Conservation (phyloP, 2,113 vertebrate species). For the Gallinago jamesoni region DNA sequence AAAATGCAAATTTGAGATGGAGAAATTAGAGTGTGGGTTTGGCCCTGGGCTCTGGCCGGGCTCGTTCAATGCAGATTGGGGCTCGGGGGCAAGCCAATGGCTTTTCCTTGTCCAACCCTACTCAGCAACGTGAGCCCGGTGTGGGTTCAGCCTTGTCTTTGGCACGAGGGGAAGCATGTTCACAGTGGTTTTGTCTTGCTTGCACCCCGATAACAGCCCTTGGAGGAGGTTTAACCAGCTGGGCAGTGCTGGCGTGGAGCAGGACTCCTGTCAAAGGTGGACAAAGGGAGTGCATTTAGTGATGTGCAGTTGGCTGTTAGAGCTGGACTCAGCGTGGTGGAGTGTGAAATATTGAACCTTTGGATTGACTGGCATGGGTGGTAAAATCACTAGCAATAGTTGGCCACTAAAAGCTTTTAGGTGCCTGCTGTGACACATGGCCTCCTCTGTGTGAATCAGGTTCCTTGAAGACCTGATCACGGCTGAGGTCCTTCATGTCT, state of each 20-base stretch:
- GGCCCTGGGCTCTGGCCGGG: not conserved
- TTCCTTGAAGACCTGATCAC: not conserved
- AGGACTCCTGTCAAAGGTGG: not conserved
- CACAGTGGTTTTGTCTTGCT: not conserved
- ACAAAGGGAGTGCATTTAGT: fast-evolving
- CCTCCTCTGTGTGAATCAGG: not conserved
- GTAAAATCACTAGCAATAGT: fast-evolving
- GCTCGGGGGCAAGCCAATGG: fast-evolving
- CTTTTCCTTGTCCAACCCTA: not conserved
- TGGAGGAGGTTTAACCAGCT: not conserved
- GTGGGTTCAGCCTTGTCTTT: not conserved
- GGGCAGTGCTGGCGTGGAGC: not conserved
- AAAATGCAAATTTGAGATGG: not conserved
- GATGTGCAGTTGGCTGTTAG: not conserved
- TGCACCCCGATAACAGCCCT: fast-evolving
- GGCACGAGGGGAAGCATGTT: fast-evolving
- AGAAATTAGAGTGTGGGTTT: not conserved
- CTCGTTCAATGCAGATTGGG: fast-evolving
- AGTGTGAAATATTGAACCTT: fast-evolving
- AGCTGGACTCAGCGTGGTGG: not conserved
- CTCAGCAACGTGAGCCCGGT: not conserved
- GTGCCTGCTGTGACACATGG: fast-evolving
- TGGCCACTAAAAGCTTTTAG: not conserved
- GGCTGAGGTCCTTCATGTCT: not conserved
- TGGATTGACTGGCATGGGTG: not conserved